These are phyloP conservation scores for Acinonyx jubatus DNA, from an alignment of 2,113 vertebrate species.

Conservation along the genomic window DNA sequence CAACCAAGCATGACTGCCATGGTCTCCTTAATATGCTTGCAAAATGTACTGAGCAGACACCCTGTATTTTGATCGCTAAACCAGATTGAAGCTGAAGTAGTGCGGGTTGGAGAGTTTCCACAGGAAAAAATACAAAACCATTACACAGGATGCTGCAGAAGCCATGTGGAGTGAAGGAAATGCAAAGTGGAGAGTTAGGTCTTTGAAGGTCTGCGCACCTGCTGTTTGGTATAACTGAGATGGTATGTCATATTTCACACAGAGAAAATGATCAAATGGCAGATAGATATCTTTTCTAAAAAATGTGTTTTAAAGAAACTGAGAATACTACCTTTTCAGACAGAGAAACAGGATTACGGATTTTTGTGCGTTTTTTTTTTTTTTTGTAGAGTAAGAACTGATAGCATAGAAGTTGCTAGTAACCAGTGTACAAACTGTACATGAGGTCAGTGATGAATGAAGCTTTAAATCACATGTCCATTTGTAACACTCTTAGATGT, in stretches of 20 bases:
- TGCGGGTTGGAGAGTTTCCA: slow-evolving; percentile 63
- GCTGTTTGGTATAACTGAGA: slow-evolving; percentile 40
- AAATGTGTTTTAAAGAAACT: slow-evolving; percentile 5
- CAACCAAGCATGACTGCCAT: slow-evolving; percentile 54
- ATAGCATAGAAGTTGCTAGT: not conserved
- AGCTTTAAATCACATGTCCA: not conserved
- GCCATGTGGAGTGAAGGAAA: slow-evolving; percentile 54
- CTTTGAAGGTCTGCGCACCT: slow-evolving; percentile 69
- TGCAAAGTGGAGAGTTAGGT: not conserved
- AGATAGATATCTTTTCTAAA: slow-evolving; percentile 22
- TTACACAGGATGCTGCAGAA: slow-evolving; percentile 62
- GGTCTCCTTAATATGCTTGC: slow-evolving; percentile 58
- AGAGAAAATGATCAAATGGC: slow-evolving; percentile 16
- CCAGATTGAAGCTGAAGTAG: slow-evolving; percentile 2
- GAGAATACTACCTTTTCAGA: not conserved
- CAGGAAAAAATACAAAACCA: slow-evolving; percentile 70
- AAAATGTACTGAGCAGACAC: slow-evolving; percentile 46
- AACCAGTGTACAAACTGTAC: not conserved
- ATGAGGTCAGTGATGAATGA: not conserved
- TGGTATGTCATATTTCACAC: not conserved
- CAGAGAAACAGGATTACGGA: not conserved
- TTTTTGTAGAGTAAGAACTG: slow-evolving; percentile 13
- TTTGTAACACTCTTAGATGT: not conserved
- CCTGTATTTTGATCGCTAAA: slow-evolving; percentile 44
- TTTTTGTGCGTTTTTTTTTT: not conserved